Conservation (phyloP, 2,888 invertebrate genomes). For the Platerodrilus igneus region DNA sequence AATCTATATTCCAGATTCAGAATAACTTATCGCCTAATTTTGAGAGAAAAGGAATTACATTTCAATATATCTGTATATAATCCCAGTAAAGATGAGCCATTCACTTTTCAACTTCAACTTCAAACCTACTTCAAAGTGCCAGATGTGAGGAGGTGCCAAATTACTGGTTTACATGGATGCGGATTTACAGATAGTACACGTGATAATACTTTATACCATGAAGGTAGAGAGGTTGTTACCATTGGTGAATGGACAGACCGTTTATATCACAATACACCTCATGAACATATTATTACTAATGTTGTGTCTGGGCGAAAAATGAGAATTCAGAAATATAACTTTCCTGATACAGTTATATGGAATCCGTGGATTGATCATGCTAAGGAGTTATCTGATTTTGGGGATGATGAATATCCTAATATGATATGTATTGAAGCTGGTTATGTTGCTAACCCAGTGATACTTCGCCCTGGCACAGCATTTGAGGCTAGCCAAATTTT, state of each 20-base stretch:
- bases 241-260: slow-evolving; percentile 91
- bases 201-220: slow-evolving; percentile 81
- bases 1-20: slow-evolving; percentile 62
- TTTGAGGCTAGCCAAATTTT: slow-evolving; percentile 89
- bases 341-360: slow-evolving; percentile 96
- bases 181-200: slow-evolving; percentile 74
- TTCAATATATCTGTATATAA: slow-evolving; percentile 92
- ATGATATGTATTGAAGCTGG: slow-evolving; percentile 97
- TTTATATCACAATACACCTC: slow-evolving; percentile 88
- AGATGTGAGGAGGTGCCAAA: slow-evolving; percentile 86
- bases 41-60: slow-evolving; percentile 87
- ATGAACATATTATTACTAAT: slow-evolving; percentile 88
- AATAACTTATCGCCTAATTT: slow-evolving; percentile 85
- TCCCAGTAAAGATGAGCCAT: slow-evolving; percentile 86
- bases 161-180: slow-evolving; percentile 85
- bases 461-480: slow-evolving; percentile 83
- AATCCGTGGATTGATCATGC: slow-evolving; percentile 95
- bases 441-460: slow-evolving; percentile 81
- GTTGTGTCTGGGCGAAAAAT: slow-evolving; percentile 88
- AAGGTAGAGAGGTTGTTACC: slow-evolving; percentile 84
- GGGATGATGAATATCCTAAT: slow-evolving; percentile 94
- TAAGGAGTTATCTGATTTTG: slow-evolving; percentile 88
- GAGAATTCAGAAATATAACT: slow-evolving; percentile 90
- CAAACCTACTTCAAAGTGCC: slow-evolving; percentile 97
- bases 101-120: slow-evolving; percentile 86